A percentile compares a stretch with the other conserved stretches of the same genome.
Conservation (phyloP, 2,888 invertebrate genomes). For the Philereme transversata region DNA sequence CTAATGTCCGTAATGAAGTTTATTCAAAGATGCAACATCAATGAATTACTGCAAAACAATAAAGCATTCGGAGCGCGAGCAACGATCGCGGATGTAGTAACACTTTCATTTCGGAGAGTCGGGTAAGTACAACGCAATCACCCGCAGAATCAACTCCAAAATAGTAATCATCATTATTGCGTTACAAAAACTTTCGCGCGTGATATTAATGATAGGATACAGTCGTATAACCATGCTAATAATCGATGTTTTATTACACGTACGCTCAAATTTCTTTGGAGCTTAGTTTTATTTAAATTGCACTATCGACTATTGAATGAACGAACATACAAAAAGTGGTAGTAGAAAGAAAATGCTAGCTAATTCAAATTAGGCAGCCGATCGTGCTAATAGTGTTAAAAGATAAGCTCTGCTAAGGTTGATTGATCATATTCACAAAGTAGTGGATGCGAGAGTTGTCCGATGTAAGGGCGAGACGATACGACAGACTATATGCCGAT, state of each 20-base stretch:
- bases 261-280: too few relatives aligned
- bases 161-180: constrained; percentile 24
- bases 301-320: too few relatives aligned
- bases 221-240: constrained; percentile 2
- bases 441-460: too few relatives aligned
- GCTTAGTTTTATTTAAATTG: too few relatives aligned
- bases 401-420: too few relatives aligned
- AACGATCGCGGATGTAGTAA: constrained; percentile 1
- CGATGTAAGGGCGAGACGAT: not conserved
- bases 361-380: too few relatives aligned
- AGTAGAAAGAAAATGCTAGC: too few relatives aligned
- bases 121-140: constrained; percentile 2
- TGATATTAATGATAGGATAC: constrained; percentile 21
- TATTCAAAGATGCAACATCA: constrained; percentile 13
- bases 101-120: constrained; percentile 14
- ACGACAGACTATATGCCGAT: not conserved
- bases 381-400: too few relatives aligned
- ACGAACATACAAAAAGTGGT: too few relatives aligned
- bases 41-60: constrained; percentile 9
- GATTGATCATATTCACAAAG: too few relatives aligned
- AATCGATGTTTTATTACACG: not conserved
- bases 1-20: constrained; percentile 14
- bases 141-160: constrained; percentile 12
- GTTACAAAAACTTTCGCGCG: constrained; percentile 22
- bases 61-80: constrained; percentile 8